Evolutionary conservation across 2,888 invertebrate genomes (phyloP), one percentile per base, ranked within the genome.

Genomic region (Amphipoea lucens): DNA sequence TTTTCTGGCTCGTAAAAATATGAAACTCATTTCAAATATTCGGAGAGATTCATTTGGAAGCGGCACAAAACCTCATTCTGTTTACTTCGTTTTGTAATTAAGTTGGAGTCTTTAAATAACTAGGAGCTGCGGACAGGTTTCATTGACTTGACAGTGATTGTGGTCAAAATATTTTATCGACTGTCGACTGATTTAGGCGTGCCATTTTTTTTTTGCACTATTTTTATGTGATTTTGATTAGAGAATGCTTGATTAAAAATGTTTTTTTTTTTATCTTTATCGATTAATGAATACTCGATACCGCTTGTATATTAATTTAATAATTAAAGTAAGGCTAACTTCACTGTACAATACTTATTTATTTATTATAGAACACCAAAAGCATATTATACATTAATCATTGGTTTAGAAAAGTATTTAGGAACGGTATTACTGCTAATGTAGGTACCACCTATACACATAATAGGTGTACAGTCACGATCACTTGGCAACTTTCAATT

Each of bases 1-100:
- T 74, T 88, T 88, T 89, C 69, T 78, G 84, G 88, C 87, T 88
- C 86, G 83, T 91, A 91, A 91, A 90, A 91, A 89, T 90, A 86
- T 88, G 86, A 87, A 90, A 87, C 87, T 87, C 81, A 89, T 89
- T 90, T 85, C 62, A 81, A 84, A 88, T 87, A 86, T 86, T 84
- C 85, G 78, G 70, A 77, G 87, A 87, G 78, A 81, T 86, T 77
- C 85, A 70, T 85, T 88, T 86, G 45, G 74, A 78, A 84, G 79
- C 78, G 89, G 75, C 76, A 75, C 76, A 82, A 75, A 83, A 84
- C 80, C 80, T 74, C 84, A 84, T 84, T 87, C 63, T 88, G 85
- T 90, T 83, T 87, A 88, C 84, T 81, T 86, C 83, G 78, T 88
- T 82, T 89, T 85, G 88, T 89, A 87, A 88, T 89, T 89, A 89